phyloP scores from a whole-genome alignment of 2,888 invertebrate species.

The Hirtodrosophila histrioides region DNA sequence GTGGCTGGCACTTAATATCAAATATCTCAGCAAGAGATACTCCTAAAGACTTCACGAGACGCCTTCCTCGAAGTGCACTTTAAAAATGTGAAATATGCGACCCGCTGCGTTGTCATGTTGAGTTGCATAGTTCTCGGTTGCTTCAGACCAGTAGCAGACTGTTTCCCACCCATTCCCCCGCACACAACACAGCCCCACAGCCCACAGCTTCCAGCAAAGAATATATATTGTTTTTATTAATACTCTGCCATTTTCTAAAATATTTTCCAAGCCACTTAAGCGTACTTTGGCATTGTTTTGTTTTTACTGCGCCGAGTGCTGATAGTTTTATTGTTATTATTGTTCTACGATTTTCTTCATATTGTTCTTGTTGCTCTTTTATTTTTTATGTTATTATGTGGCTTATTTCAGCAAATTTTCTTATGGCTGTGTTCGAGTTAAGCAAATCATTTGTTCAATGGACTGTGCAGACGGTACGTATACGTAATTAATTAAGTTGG shows the following conservation, averaged over 20 bases:
- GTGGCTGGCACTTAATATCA: slow-evolving; percentile 37
- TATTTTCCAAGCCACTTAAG: slow-evolving; percentile 8
- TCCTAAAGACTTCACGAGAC: slow-evolving; percentile 8
- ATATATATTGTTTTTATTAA: not conserved
- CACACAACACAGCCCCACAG: too few relatives aligned
- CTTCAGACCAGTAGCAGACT: not conserved
- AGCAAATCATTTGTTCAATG: slow-evolving; percentile 27
- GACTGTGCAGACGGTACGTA: slow-evolving; percentile 40
- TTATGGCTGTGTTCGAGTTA: slow-evolving; percentile 3
- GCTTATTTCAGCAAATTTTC: slow-evolving; percentile 6
- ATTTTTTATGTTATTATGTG: slow-evolving; percentile 12
- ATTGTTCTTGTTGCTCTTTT: slow-evolving; percentile 2
- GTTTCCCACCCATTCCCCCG: not conserved
- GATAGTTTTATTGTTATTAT: slow-evolving; percentile 14
- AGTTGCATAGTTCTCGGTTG: slow-evolving; percentile 17
- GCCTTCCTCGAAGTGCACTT: slow-evolving; percentile 23
- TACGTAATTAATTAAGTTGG: slow-evolving; percentile 58
- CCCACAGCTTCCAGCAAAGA: slow-evolving; percentile 2
- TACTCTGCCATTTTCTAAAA: slow-evolving; percentile 9
- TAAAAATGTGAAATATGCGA: slow-evolving; percentile 25
- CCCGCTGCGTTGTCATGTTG: slow-evolving; percentile 38
- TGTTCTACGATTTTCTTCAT: not conserved
- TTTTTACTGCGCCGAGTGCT: not conserved
- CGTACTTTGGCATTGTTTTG: slow-evolving; percentile 11
- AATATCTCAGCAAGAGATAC: slow-evolving; percentile 12